These are phyloP conservation scores for Cataglyphis hispanica DNA, from an alignment of 1,140 invertebrate species.

Conservation along the genomic window DNA sequence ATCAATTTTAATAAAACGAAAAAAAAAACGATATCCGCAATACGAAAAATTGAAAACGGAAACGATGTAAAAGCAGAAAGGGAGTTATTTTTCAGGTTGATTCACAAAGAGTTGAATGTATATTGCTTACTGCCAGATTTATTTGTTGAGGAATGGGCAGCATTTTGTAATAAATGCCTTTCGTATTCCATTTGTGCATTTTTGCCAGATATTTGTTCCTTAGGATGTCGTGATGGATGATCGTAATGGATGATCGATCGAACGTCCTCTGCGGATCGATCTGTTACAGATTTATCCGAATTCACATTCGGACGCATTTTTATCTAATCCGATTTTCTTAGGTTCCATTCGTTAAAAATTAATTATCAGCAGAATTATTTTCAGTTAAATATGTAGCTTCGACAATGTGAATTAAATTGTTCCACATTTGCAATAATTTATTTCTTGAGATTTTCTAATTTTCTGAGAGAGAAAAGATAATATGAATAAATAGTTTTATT, in stretches of 20 bases:
- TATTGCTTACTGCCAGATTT: constrained; percentile 28
- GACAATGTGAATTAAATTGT: neutral
- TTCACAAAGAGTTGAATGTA: constrained; percentile 45
- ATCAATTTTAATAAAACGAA: neutral
- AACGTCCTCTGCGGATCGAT: constrained; percentile 11
- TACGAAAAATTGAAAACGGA: constrained; percentile 42
- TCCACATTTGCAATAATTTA: constrained; percentile 14
- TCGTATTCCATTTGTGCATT: constrained; percentile 19
- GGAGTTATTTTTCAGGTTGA: constrained; percentile 57
- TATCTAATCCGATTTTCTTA: neutral
- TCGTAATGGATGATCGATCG: neutral
- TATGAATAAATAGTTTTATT: neutral
- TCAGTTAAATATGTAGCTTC: neutral
- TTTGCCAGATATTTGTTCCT: constrained; percentile 19
- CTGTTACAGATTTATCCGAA: constrained; percentile 38
- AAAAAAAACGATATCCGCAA: constrained; percentile 10
- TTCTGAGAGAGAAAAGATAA: neutral
- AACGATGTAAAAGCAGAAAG: constrained; percentile 41
- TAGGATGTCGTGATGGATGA: neutral
- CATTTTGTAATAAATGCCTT: constrained; percentile 45
- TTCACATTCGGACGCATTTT: constrained; percentile 9
- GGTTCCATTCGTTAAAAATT: constrained; percentile 40
- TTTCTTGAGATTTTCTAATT: neutral
- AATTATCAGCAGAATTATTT: neutral
- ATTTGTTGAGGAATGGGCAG: constrained; percentile 41